Conservation (phyloP, 2,113 vertebrate genomes). For the crab-eating macaque (Macaca fascicularis) region DNA sequence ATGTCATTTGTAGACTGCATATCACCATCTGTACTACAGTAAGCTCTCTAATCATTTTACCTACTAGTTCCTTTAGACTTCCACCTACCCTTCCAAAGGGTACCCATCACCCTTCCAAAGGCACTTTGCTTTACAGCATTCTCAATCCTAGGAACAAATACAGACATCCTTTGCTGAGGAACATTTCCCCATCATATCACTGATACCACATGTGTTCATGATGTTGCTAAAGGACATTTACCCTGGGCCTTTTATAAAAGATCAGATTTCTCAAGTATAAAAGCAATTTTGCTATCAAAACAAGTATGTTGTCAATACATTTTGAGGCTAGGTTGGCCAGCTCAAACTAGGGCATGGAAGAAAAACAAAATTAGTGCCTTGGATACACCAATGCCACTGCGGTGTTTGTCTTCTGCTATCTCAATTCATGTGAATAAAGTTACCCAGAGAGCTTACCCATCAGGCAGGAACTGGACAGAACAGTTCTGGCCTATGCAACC, state of each 20-base stretch:
- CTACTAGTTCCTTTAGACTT: background rate
- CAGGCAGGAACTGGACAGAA: background rate
- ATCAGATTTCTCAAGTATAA: background rate
- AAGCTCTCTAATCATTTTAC: background rate
- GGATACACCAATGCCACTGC: background rate
- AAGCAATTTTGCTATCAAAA: conserved; percentile 16
- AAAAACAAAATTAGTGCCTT: background rate
- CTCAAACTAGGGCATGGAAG: background rate
- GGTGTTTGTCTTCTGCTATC: background rate
- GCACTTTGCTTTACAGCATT: background rate
- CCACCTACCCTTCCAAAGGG: background rate
- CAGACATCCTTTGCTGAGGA: background rate
- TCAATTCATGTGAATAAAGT: background rate
- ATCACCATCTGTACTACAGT: background rate
- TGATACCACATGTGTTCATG: background rate
- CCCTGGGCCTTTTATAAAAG: background rate
- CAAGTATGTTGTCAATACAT: background rate
- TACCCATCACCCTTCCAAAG: no score
- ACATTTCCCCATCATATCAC: background rate
- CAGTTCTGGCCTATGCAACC: background rate
- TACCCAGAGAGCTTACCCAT: background rate
- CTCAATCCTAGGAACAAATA: background rate
- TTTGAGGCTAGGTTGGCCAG: background rate
- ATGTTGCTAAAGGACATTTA: background rate
- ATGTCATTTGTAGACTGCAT: background rate